These are phyloP conservation scores for Uromys caudimaculatus DNA, from an alignment of 2,797 vertebrate species.

Conservation along the genomic window DNA sequence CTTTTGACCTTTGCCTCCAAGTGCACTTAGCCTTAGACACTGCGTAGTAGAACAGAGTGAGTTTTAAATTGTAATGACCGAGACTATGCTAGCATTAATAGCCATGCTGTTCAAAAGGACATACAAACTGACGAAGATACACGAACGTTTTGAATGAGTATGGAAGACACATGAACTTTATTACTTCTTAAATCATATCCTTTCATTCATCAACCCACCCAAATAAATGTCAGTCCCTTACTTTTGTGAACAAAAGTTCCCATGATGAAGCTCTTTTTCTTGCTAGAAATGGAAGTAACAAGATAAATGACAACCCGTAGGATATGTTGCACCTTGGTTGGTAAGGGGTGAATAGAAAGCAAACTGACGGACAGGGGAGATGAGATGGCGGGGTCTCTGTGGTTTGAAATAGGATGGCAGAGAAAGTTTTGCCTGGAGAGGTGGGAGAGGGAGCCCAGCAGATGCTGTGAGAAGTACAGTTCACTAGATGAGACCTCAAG, in stretches of 20 bases:
- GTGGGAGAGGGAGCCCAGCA: neutral
- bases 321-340: slow-evolving; percentile 1
- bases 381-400: neutral
- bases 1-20: slow-evolving; percentile 50
- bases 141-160: slow-evolving; percentile 13
- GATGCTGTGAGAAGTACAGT: neutral
- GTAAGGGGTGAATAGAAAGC: neutral
- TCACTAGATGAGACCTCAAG: neutral
- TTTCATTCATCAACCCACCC: slow-evolving; percentile 29
- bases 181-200: slow-evolving; percentile 15
- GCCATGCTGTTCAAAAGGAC: slow-evolving; percentile 10
- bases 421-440: neutral
- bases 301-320: slow-evolving; percentile 38
- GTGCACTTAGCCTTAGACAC: neutral
- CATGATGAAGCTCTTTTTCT: slow-evolving; percentile 27
- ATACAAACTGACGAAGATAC: neutral
- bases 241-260: slow-evolving; percentile 1
- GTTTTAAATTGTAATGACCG: slow-evolving; percentile 48
- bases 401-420: neutral
- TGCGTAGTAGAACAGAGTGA: slow-evolving; percentile 6
- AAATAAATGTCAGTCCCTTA: slow-evolving; percentile 24
- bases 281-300: neutral
- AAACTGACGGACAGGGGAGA: neutral
- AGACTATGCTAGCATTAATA: slow-evolving; percentile 1
- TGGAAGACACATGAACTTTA: slow-evolving; percentile 30